Conservation (phyloP, 1,140 invertebrate genomes). For the Metaphire vulgaris region DNA sequence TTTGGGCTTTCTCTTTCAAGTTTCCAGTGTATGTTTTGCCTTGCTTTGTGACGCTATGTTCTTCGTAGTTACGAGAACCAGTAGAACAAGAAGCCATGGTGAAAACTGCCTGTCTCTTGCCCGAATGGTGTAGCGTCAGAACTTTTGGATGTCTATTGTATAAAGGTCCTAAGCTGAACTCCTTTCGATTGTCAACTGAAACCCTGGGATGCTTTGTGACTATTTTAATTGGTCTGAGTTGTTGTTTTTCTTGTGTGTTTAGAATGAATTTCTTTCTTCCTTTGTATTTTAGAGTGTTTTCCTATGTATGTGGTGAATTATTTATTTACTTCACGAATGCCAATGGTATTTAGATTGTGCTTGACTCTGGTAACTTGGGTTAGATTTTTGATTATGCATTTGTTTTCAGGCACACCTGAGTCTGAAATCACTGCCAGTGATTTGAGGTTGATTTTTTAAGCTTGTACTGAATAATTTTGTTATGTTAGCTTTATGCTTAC, state of each 20-base stretch:
- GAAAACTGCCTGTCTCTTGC: too few relatives aligned
- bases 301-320: background rate
- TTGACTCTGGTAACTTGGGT: background rate
- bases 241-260: background rate
- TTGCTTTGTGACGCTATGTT: background rate
- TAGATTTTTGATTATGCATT: too few relatives aligned
- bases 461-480: too few relatives aligned
- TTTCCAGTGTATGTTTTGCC: background rate
- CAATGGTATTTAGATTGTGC: background rate
- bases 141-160: too few relatives aligned
- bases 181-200: background rate
- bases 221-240: background rate
- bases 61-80: too few relatives aligned
- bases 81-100: too few relatives aligned
- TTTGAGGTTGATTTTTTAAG: too few relatives aligned
- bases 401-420: too few relatives aligned
- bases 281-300: background rate
- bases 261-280: background rate
- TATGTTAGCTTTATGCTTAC: too few relatives aligned
- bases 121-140: too few relatives aligned
- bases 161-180: background rate
- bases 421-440: too few relatives aligned
- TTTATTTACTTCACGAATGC: background rate
- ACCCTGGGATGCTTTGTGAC: background rate
- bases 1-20: constrained; percentile 1